phyloP scores from a whole-genome alignment of 2,113 vertebrate species.

The Herpailurus yagouaroundi region DNA sequence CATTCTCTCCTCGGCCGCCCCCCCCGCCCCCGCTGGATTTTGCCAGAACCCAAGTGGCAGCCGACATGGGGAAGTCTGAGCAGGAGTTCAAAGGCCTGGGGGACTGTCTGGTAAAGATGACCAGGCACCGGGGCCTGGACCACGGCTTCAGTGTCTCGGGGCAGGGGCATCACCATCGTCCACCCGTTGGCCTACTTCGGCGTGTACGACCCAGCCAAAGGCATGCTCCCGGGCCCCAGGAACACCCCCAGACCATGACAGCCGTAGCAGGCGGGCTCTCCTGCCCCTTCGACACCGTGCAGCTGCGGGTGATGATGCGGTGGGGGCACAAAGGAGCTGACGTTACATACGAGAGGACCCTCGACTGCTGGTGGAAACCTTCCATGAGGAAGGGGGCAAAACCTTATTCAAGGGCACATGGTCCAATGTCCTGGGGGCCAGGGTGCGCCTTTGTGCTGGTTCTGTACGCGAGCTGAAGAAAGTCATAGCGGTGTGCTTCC shows the following conservation, averaged over 20 bases:
- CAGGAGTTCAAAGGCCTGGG: too few species aligned
- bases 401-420: constrained; percentile 92
- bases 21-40: too few species aligned
- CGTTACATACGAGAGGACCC: constrained; percentile 91
- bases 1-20: too few species aligned
- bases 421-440: constrained; percentile 89
- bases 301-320: constrained; percentile 93
- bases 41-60: too few species aligned
- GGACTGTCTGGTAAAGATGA: too few species aligned
- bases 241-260: constrained; percentile 89
- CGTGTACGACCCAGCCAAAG: constrained; percentile 91
- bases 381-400: constrained; percentile 87
- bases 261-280: constrained; percentile 89
- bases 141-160: constrained; percentile 92
- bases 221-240: constrained; percentile 90
- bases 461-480: constrained; percentile 89
- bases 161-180: constrained; percentile 90
- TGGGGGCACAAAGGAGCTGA: constrained; percentile 91
- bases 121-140: neutral
- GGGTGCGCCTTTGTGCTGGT: constrained; percentile 90
- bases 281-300: constrained; percentile 91
- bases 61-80: too few species aligned
- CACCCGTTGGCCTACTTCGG: constrained; percentile 92
- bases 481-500: constrained; percentile 79
- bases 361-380: constrained; percentile 92